These are phyloP conservation scores for Pogoniulus pusillus DNA, from an alignment of 2,797 vertebrate species.

Conservation along the genomic window DNA sequence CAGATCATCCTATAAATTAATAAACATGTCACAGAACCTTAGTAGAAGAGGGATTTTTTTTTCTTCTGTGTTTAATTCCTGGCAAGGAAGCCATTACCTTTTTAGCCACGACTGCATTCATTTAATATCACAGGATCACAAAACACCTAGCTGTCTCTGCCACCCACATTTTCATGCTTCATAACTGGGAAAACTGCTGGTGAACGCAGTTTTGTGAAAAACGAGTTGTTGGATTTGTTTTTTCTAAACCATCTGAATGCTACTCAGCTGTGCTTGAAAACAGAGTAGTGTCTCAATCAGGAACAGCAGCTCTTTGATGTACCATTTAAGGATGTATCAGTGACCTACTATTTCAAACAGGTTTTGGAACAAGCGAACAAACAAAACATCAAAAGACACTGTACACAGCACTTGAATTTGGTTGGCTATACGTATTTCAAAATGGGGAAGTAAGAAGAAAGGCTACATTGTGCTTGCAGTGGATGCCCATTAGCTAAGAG, in stretches of 20 bases:
- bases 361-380: constrained; percentile 61
- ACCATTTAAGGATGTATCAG: constrained; percentile 59
- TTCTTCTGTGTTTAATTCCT: neutral
- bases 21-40: neutral
- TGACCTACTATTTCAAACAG: constrained; percentile 67
- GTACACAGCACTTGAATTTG: constrained; percentile 51
- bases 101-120: neutral
- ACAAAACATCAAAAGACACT: constrained; percentile 65
- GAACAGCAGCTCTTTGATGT: constrained; percentile 33
- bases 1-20: neutral
- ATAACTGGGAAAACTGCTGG: constrained; percentile 32
- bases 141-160: constrained; percentile 37
- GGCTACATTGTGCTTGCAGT: neutral
- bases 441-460: constrained; percentile 10
- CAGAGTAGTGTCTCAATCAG: constrained; percentile 57
- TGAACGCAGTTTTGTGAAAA: constrained; percentile 41
- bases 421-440: constrained; percentile 20
- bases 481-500: neutral
- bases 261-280: constrained; percentile 25
- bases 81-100: neutral
- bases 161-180: constrained; percentile 27
- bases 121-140: constrained; percentile 15
- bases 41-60: too few species aligned
- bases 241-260: constrained; percentile 16
- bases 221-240: neutral